A percentile compares a stretch with the other conserved stretches of the same genome.
Evolutionary conservation across 2,888 invertebrate species (phyloP).

Genomic region (Ptychoptera contaminata): DNA sequence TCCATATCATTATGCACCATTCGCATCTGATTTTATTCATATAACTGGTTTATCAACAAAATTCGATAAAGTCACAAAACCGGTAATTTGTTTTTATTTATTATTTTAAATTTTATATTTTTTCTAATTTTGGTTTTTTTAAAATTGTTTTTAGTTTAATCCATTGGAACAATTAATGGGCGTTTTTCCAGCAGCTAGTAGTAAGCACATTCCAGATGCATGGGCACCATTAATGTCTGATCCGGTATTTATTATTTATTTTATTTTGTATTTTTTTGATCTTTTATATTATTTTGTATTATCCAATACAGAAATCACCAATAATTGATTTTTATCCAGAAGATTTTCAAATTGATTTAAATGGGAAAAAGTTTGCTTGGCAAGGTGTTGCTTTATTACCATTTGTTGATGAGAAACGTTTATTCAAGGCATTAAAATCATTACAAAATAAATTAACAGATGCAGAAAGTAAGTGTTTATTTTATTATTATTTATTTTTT

Average conservation of each 20-base stretch:
- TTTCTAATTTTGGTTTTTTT: neutral
- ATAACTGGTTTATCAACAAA: constrained; percentile 70
- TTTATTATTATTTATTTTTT: neutral
- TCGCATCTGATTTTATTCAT: constrained; percentile 95
- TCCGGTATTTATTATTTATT: constrained; percentile 41
- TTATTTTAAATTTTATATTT: neutral
- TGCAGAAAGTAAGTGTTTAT: constrained; percentile 53
- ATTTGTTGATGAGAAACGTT: constrained; percentile 86
- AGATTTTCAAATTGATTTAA: constrained; percentile 94
- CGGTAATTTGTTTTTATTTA: constrained; percentile 44
- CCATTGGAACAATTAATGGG: constrained; percentile 99
- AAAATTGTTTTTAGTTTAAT: constrained; percentile 50
- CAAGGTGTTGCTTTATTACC: constrained; percentile 96
- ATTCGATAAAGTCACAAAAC: constrained; percentile 77
- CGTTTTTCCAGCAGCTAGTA: constrained; percentile 96
- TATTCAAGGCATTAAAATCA: constrained; percentile 67
- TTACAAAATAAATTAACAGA: constrained; percentile 66
- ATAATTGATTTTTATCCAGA: constrained; percentile 98
- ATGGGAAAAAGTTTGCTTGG: constrained; percentile 99
- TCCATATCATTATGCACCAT: constrained; percentile 99
- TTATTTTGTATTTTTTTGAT: neutral
- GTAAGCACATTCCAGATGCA: constrained; percentile 79
- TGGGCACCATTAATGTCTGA: constrained; percentile 91
- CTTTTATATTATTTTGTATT: constrained; percentile 1
- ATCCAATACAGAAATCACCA: constrained; percentile 51